These are phyloP conservation scores for Haliaeetus leucogaster DNA, from an alignment of 2,113 vertebrate species.

Conservation along the genomic window DNA sequence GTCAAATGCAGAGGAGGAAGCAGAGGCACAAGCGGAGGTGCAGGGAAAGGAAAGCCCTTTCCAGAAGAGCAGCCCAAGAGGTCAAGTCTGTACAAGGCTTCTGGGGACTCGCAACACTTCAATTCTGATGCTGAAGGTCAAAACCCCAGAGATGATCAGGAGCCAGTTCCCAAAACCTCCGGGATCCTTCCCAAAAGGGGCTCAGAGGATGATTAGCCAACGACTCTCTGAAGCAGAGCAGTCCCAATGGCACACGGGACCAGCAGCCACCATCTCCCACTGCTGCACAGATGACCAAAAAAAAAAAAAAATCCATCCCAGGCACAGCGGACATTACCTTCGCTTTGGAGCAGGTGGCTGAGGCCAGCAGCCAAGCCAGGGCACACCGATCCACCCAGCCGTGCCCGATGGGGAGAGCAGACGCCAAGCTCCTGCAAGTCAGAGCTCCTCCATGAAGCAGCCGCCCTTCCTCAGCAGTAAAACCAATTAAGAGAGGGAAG, in stretches of 20 bases:
- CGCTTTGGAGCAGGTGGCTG: not conserved
- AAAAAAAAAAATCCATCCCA: not conserved
- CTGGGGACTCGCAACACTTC: rapidly evolving
- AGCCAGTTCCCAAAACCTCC: not conserved
- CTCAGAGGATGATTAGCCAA: not conserved
- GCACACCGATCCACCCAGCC: not conserved
- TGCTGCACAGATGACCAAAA: not conserved
- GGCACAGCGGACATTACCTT: not conserved
- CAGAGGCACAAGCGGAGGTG: not conserved
- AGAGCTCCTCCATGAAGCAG: not conserved
- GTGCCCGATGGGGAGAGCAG: not conserved
- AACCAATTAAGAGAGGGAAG: not conserved
- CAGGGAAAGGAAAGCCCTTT: not conserved
- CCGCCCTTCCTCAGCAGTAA: not conserved
- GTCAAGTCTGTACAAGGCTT: not conserved
- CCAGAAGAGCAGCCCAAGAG: not conserved
- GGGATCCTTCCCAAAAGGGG: not conserved
- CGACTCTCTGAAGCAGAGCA: rapidly evolving
- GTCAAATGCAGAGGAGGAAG: not conserved
- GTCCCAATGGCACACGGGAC: rapidly evolving
- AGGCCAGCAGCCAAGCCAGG: not conserved
- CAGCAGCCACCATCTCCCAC: not conserved
- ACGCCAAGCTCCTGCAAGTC: rapidly evolving
- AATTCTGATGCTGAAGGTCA: not conserved
- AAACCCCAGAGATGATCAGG: not conserved